A percentile compares a stretch with the other conserved stretches of the same genome.
Evolutionary conservation across 2,113 vertebrate genomes (phyloP).

Genomic region (Alethe castanea): DNA sequence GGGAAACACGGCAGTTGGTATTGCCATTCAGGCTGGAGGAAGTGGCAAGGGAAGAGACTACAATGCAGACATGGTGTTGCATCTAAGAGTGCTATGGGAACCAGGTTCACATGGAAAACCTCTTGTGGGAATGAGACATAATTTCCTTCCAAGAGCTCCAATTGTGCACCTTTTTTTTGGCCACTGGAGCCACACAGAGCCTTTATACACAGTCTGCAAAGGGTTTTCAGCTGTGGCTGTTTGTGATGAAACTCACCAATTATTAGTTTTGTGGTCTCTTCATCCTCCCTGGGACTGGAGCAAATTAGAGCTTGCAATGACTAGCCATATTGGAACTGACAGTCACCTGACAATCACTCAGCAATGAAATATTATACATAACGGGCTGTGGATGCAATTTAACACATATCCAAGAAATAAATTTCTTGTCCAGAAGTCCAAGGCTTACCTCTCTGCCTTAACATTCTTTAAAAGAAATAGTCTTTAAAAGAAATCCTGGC

Average conservation of each 20-base stretch:
- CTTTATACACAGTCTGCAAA: background rate
- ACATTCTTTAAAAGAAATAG: background rate
- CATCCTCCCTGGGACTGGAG: background rate
- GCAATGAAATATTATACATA: background rate
- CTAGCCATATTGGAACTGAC: background rate
- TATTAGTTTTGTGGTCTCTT: background rate
- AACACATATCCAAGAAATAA: background rate
- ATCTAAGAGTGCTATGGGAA: background rate
- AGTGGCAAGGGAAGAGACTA: background rate
- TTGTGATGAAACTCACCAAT: background rate
- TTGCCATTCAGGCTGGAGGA: background rate
- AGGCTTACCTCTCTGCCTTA: background rate
- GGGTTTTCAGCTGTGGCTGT: background rate
- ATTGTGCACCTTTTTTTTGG: background rate
- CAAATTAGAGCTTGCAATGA: background rate
- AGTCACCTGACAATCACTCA: background rate
- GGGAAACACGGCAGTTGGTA: background rate
- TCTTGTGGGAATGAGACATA: background rate
- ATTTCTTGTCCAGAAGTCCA: background rate
- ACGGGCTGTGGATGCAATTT: background rate
- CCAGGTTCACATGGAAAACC: background rate
- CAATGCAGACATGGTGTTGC: rapidly evolving
- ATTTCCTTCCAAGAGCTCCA: background rate
- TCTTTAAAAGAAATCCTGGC: background rate
- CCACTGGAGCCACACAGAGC: background rate